These are phyloP conservation scores for Epistrophe eligans DNA, from an alignment of 2,888 invertebrate genomes.

Conservation along the genomic window DNA sequence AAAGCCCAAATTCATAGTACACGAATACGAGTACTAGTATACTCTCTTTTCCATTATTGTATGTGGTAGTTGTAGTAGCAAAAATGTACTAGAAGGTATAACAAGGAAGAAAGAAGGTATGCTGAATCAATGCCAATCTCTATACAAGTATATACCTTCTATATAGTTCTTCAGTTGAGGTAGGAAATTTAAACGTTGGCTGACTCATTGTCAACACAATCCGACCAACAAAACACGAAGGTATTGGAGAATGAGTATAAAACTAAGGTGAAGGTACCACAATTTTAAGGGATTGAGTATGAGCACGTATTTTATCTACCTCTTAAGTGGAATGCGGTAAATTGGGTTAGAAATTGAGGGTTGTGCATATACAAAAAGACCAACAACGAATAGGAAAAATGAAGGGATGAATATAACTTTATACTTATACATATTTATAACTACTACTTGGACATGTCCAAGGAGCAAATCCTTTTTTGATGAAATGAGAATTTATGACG, in stretches of 20 bases:
- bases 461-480: conserved; percentile 31
- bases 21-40: neutral
- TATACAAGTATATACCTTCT: neutral
- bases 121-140: conserved; percentile 48
- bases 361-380: neutral
- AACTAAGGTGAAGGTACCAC: conserved; percentile 45
- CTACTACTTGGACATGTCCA: conserved; percentile 18
- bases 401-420: conserved; percentile 35
- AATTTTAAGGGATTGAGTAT: conserved; percentile 40
- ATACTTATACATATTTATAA: neutral
- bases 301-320: conserved; percentile 23
- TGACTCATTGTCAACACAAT: conserved; percentile 59
- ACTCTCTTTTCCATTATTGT: neutral
- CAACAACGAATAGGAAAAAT: conserved; percentile 9
- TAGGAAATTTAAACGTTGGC: conserved; percentile 55
- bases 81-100: conserved; percentile 26
- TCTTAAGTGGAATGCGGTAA: conserved; percentile 34
- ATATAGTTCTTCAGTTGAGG: conserved; percentile 21
- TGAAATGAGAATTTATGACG: conserved; percentile 44
- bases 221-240: conserved; percentile 21
- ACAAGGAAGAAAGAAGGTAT: conserved; percentile 36
- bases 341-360: conserved; percentile 35
- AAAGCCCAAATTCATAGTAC: conserved; percentile 30
- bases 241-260: conserved; percentile 1
- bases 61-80: neutral